Base-by-base conservation (phyloP, 2,797 vertebrate species). In the Etheostoma perlongum region DNA sequence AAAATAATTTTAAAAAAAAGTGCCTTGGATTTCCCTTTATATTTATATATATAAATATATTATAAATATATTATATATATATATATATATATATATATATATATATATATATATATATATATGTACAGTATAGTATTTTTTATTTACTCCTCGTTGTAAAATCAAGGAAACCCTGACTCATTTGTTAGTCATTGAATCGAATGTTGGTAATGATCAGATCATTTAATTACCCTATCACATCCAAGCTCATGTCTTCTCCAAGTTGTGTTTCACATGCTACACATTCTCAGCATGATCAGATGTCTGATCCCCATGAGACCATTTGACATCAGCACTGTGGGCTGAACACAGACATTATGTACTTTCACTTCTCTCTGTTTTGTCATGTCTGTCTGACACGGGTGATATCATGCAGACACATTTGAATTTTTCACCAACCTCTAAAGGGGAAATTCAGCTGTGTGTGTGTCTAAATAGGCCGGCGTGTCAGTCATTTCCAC, bases 361-460 rank as follows among this genome's bases (percentile, higher is more conserved):
- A 76, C 78, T 93, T 91, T 92, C 91, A 90, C 86, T 93, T 93
- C 91, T 86, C 88, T 70, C 60, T 91, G 54, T 36, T 69, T 74
- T 82, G 67, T 86, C 73, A 70, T 46, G 64, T 66, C 67, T 76
- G 76, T 77, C 75, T 80, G 85, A 86, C 74, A 79, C 9, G 2
- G 46, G 53, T 85, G 84, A 87, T 76, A 78, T 85, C 66, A 82
- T 65, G 47, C 46, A 40, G 54, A 68, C 64, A 48, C 44, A 62
- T 87, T 83, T 76, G 71, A 13, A 46, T 63, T 74, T 84, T 73
- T 68, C 23, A 60, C 42, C 36, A 72, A 6, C 36, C 48, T 47
- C 42, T 19, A 65, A 88, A 89, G 68, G 61, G 91, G 91, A 93
- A 92, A 83, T 74, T 81, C 8, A 64, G 10, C 25, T 60, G 36